phyloP scores from a whole-genome alignment of 2,113 vertebrate genomes.

The Aleadryas rufinucha region DNA sequence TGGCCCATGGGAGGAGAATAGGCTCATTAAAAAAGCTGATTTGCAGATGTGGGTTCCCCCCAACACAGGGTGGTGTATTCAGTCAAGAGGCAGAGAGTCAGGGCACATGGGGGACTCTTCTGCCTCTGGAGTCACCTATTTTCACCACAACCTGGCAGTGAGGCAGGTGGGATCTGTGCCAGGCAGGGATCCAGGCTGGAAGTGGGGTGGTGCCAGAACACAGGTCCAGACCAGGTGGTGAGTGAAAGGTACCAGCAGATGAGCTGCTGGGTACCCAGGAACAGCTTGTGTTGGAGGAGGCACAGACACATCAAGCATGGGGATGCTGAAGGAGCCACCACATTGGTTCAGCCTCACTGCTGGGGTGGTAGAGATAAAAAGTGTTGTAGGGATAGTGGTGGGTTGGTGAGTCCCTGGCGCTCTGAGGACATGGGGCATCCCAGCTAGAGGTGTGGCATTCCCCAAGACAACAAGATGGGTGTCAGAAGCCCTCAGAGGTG shows the following conservation, averaged over 20 bases:
- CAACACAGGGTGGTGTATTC: neutral
- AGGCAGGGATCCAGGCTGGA: neutral
- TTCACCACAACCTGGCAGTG: neutral
- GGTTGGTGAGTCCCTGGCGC: neutral
- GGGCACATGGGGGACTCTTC: neutral
- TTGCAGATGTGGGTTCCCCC: neutral
- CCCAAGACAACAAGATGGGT: neutral
- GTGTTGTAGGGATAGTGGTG: neutral
- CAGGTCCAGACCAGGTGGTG: neutral
- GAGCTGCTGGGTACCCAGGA: neutral
- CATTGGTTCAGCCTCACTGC: neutral
- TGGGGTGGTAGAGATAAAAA: neutral
- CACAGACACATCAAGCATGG: neutral
- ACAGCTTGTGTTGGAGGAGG: neutral
- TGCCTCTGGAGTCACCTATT: neutral
- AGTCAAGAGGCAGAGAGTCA: neutral
- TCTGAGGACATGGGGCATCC: neutral
- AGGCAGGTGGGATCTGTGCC: neutral
- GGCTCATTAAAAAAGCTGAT: neutral
- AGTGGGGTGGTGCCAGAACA: neutral
- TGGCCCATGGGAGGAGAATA: accelerated
- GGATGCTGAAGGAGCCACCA: neutral
- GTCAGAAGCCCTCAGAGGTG: neutral
- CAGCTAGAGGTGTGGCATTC: neutral
- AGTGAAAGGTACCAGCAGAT: neutral